These are phyloP conservation scores for Lycaon pictus DNA, from an alignment of 2,113 vertebrate species.

Conservation along the genomic window DNA sequence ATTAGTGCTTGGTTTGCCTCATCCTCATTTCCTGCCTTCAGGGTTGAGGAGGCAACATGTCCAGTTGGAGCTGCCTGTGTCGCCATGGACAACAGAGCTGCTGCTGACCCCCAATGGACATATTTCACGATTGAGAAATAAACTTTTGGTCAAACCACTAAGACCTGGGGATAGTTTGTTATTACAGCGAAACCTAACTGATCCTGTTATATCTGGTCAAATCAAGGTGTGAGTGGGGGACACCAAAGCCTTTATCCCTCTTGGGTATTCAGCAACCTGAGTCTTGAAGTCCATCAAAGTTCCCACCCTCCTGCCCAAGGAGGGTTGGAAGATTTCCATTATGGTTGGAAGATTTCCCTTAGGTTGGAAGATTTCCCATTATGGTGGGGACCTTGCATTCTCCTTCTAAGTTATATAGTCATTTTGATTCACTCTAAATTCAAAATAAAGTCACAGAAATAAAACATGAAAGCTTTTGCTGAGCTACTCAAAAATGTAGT, in stretches of 20 bases:
- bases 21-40: not conserved
- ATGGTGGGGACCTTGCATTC: not conserved
- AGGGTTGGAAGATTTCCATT: not conserved
- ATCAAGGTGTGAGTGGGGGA: not conserved
- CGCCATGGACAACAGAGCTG: not conserved
- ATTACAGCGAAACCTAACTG: not conserved
- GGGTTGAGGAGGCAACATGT: not conserved
- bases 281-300: not conserved
- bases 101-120: not conserved
- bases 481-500: slow-evolving; percentile 38
- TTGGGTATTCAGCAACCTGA: not conserved
- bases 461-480: slow-evolving; percentile 12
- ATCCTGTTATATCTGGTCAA: not conserved
- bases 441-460: slow-evolving; percentile 41
- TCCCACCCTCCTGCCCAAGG: not conserved
- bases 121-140: not conserved
- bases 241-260: not conserved
- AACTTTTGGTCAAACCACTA: not conserved
- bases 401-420: not conserved
- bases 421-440: slow-evolving; percentile 19
- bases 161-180: not conserved
- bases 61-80: not conserved
- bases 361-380: not conserved
- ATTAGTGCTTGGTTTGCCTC: not conserved
- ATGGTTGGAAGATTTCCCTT: not conserved